Conservation (phyloP, 2,797 vertebrate species). For the Aulostomus chinensis region DNA sequence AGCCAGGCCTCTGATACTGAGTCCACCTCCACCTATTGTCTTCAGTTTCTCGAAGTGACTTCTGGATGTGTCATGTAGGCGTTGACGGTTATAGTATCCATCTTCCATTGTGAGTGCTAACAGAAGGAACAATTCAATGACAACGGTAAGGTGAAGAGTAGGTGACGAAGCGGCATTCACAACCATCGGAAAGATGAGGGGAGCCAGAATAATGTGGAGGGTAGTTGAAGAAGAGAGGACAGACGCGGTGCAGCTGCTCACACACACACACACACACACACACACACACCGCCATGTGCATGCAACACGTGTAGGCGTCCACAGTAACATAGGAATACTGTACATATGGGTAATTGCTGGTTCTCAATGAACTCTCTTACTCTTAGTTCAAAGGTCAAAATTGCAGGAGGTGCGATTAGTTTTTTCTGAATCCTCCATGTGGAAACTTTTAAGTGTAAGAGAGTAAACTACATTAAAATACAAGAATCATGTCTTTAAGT, state of each 20-base stretch:
- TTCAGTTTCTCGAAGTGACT: slow-evolving; percentile 44
- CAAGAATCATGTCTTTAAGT: not conserved
- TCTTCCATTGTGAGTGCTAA: slow-evolving; percentile 59
- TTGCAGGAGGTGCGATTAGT: not conserved
- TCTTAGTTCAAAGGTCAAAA: slow-evolving; percentile 1
- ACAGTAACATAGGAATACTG: not conserved
- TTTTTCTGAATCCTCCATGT: not conserved
- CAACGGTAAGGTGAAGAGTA: slow-evolving; percentile 38
- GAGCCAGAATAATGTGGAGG: slow-evolving; percentile 16
- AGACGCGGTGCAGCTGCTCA: slow-evolving; percentile 38
- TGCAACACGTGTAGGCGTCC: slow-evolving; percentile 47
- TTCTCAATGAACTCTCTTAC: not conserved
- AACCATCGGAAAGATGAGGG: slow-evolving; percentile 24
- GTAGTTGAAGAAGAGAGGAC: slow-evolving; percentile 9
- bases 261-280: slow-evolving; percentile 1
- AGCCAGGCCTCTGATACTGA: slow-evolving; percentile 27
- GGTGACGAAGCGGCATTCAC: slow-evolving; percentile 40
- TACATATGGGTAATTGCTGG: slow-evolving; percentile 24
- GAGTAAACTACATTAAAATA: not conserved
- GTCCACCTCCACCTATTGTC: slow-evolving; percentile 38
- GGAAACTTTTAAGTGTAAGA: not conserved
- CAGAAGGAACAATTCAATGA: slow-evolving; percentile 55
- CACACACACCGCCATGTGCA: slow-evolving; percentile 18
- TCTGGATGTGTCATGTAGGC: slow-evolving; percentile 65
- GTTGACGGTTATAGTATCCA: slow-evolving; percentile 61